Evolutionary conservation across 2,113 vertebrate species (phyloP), one percentile per base, ranked within the genome.

Genomic region (Danio rerio): DNA sequence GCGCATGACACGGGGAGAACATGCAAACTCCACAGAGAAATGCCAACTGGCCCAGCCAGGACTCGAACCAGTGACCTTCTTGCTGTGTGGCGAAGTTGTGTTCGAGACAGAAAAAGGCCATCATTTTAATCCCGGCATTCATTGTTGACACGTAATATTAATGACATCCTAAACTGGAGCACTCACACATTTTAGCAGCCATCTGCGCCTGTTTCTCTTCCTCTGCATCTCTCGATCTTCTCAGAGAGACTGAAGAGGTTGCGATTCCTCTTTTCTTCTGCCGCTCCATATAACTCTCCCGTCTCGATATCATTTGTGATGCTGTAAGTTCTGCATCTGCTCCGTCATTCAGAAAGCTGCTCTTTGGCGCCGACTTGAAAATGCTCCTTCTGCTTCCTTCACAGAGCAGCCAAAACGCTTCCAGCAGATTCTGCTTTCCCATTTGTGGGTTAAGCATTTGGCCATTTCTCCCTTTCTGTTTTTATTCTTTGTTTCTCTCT

Each of bases 261-360:
- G 15, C 16, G n/a, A 40, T 56, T 62, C 78, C 50, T 81, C 15
- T 7, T 21, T 73, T 40, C 13, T 66, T 42, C 66, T 89, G 91
- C 87, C 90, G 87, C 53, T 84, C 81, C 84, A 18, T 56, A 45
- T 20, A 80, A 69, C 75, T 42, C 78, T 53, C 21, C 73, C 84
- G 31, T 90, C 85, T 84, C 87, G 90, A 89, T 87, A 88, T 84
- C 69, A 81, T 77, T 88, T 83, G 56, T 80, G 47, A 21, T 86
- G 87, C 88, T 83, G 82, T 89, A 87, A 88, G 31, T 31, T 31
- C 84, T 88, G 89, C 89, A 91, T 91, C 91, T 92, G 90, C 87
- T 90, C 88, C 80, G 4, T 78, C 40, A 86, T 89, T 90, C 88
- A 88, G 86, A 90, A 88, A 83, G 86, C 83, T 84, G 86, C 87